Evolutionary conservation across 2,797 vertebrate genomes (phyloP), one percentile per base, ranked within the genome.

Genomic region (Peromyscus eremicus): DNA sequence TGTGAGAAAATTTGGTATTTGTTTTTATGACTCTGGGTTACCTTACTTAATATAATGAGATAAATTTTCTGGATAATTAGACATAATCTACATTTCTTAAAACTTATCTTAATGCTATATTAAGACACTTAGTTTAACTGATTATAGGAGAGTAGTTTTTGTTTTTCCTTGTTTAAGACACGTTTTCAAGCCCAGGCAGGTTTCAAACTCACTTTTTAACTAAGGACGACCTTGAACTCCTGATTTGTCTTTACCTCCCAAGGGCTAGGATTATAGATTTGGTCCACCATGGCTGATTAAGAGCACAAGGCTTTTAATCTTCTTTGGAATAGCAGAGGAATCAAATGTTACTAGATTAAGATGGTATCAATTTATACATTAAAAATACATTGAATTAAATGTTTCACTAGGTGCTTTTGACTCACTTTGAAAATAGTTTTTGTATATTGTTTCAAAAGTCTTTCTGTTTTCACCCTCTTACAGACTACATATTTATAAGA

Each of bases 71-170:
- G 64, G 98, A 91, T 88, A 98, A 98, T 98, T 97, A 98, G 96
- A 95, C 82, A 97, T 98, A 98, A 96, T 98, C 81, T 92, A 96
- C 83, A 93, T 92, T 98, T 90, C 96, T 97, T 97, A 98, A 98
- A 97, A 98, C 95, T 96, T 46, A 46, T 17, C 29, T 91, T 98
- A 97, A 93, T 96, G 91, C 60, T 91, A 97, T 98, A 98, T 98
- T 98, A 98, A 98, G 97, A 97, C 98, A 97, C 34, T 91, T 96
- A 97, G 96, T 93, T 97, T 97, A 98, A 97, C 97, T 98, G 94
- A 95, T n/a, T 95, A 57, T 98, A 86, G 89, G 87, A 96, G 87
- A 5, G 83, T 94, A 98, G 95, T 17, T 12, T 55, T 73, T 55
- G 23, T 55, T 21, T 37, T 71, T 71, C 8, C 27, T 57, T 71